phyloP scores from a whole-genome alignment of 37 sponge, comb jelly and placozoan species.

The Halichondria panicea region DNA sequence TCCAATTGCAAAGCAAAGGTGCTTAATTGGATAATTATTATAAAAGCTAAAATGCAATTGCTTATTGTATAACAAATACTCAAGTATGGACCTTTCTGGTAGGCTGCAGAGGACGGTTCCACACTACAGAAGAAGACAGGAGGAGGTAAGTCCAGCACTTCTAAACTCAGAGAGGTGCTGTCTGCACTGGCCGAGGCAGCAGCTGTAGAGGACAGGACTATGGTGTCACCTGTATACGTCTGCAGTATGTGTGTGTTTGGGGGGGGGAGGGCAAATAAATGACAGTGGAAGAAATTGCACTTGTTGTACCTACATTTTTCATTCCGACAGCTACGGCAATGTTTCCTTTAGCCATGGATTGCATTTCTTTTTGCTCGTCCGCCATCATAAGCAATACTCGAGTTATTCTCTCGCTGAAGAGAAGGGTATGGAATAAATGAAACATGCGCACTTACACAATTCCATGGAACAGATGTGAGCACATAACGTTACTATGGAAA shows the following conservation, averaged over 20 bases:
- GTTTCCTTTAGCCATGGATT: constrained; percentile 60
- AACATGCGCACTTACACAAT: neutral
- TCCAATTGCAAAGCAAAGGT: neutral
- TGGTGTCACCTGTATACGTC: constrained; percentile 77
- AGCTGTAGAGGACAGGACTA: constrained; percentile 50
- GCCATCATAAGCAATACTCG: constrained; percentile 69
- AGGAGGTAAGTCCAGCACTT: constrained; percentile 50
- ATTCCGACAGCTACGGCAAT: constrained; percentile 88
- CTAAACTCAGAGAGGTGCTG: neutral
- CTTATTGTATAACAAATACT: no score
- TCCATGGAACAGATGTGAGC: neutral
- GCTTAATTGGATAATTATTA: no score
- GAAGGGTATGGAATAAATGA: no score
- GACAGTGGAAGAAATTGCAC: neutral
- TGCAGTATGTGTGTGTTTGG: constrained; percentile 14
- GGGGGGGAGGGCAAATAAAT: neutral
- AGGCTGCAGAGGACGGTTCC: constrained; percentile 70
- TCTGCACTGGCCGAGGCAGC: constrained; percentile 9
- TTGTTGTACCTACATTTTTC: constrained; percentile 67
- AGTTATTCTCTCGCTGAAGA: constrained; percentile 68
- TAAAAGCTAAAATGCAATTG: no score
- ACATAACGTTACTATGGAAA: neutral
- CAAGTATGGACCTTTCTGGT: constrained; percentile 84
- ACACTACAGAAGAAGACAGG: constrained; percentile 97
- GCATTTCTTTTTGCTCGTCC: constrained; percentile 75